Base-by-base conservation (phyloP, 2,888 invertebrate genomes). In the Thereva unica region DNA sequence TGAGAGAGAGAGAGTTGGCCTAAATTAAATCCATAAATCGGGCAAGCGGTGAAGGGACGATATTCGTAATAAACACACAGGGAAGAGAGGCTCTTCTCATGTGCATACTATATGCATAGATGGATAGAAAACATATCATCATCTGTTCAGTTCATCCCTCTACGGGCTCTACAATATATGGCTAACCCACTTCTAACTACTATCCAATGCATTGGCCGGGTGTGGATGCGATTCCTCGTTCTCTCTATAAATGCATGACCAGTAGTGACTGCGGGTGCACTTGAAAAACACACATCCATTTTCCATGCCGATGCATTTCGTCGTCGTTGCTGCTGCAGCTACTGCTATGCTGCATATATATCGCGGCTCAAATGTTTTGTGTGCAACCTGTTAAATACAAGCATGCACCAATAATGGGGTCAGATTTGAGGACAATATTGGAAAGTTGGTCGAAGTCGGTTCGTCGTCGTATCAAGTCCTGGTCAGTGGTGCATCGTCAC, bases 11-110 rank as follows among this genome's bases (percentile, higher is more conserved):
- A 67, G 63, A 68, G 69, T 71, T 69, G 67, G 67, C 69, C 68
- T 61, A 71, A 71, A 71, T 71, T 69, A 71, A 71, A 71, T 71
- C 69, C 68, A 71, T 70, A 71, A 71, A 71, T 71, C 69, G 71
- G 69, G 67, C 64, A 65, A 66, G 66, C 64, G 49, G 61, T 55
- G 54, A 59, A 44, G 34, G 10, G 37, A 41, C 37, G 23, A 23
- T 23, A 23, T 23, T 38, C 50, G 50, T 64, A 45, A 55, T 55
- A 47, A 23, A 23, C 23, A 23, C 23, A 23, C 1, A 23, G 23
- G 23, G 23, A 23, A 23, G 23, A 23, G 23, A 1, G 23, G 1
- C 23, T 23, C 1, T 23, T 23, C 23, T 23, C 23, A 23, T 23
- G n/a, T n/a, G n/a, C n/a, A 23, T 23, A 23, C n/a, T 23, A 23